Base-by-base conservation (phyloP, 2,113 vertebrate genomes). In the Microtus montanus region DNA sequence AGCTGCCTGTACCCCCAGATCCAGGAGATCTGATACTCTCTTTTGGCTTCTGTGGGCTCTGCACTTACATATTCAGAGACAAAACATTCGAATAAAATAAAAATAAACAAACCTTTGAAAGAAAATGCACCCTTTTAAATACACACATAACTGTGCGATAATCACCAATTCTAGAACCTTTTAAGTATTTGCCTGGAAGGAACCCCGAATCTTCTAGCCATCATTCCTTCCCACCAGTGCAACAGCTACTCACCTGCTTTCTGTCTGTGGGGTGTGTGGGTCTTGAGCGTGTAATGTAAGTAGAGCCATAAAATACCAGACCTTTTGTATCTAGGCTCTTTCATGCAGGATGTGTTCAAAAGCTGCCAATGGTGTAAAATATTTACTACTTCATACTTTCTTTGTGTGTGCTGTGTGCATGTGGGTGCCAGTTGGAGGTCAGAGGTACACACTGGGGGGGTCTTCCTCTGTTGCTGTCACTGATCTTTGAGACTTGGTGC, bases 321-420 rank as follows among this genome's bases (percentile, higher is more conserved):
- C 47, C 24, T 94, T 94, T 90, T 86, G 20, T 73, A 44, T 47
- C 71, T 54, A 75, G 28, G 30, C 92, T 91, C 14, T 89, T 89
- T 91, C 49, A 80, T 14, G 91, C 74, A 80, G 26, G 49, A 71
- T 68, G 58, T 86, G 95, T 91, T 83, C 44, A 95, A 84, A 61
- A 33, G 58, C 87, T 28, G 68, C 38, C 30, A 63, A 15, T 30
- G n/a, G 88, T 80, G 47, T 24, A 79, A 20, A 13, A 83, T 35
- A 77, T 77, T 68, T 78, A 87, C 44, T 68, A 54, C 30, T 77
- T 44, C n/a, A 63, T 54, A 54, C 35, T n/a, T 87, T 54, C 24
- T 68, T 35, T 68, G 66, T 87, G 66, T 58, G 19, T n/a, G 41
- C 68, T 66, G 14, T 47, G 28, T 64, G 63, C 73, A 75, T 74